Percentiles rank a stretch among this genome's conserved stretches.
Conservation (phyloP, 2,888 invertebrate species). For the Opisthograptis luteolata region DNA sequence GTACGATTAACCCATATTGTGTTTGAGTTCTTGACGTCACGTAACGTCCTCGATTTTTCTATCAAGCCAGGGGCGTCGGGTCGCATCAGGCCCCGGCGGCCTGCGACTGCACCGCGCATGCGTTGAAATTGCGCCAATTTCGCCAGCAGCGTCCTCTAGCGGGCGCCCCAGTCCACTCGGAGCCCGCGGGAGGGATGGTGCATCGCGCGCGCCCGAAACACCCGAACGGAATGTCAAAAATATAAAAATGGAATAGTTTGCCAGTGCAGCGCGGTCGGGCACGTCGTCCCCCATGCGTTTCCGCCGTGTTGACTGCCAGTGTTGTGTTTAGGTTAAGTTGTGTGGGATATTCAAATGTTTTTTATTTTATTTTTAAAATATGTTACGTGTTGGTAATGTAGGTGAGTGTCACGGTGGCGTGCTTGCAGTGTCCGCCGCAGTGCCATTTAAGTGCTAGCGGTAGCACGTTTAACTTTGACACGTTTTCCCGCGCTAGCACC, state of each 20-base stretch:
- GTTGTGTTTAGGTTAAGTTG: conserved; percentile 58
- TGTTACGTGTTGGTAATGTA: conserved; percentile 46
- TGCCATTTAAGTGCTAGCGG: conserved; percentile 64
- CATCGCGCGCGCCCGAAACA: conserved; percentile 62
- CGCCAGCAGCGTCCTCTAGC: conserved; percentile 76
- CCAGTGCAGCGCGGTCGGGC: conserved; percentile 56
- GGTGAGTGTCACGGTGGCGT: conserved; percentile 48
- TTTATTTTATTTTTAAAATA: conserved; percentile 23
- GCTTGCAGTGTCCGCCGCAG: conserved; percentile 67
- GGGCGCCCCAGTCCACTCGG: conserved; percentile 69
- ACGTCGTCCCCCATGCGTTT: conserved; percentile 42
- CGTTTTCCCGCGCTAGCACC: conserved; percentile 77
- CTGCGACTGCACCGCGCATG: conserved; percentile 73
- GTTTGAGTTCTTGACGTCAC: conserved; percentile 78
- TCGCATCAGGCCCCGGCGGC: conserved; percentile 74
- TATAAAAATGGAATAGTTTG: conserved; percentile 73
- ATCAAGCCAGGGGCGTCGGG: conserved; percentile 76
- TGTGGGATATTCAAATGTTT: conserved; percentile 38
- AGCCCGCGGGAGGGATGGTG: conserved; percentile 70
- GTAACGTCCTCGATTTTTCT: conserved; percentile 81
- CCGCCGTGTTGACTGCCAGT: conserved; percentile 47
- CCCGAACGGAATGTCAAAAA: conserved; percentile 68
- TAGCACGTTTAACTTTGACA: conserved; percentile 76
- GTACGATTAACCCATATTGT: conserved; percentile 78
- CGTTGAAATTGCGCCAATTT: conserved; percentile 82